Percentiles rank a stretch among this genome's conserved stretches.
Conservation (phyloP, 2,113 vertebrate genomes). For the Chaetodon trifascialis region DNA sequence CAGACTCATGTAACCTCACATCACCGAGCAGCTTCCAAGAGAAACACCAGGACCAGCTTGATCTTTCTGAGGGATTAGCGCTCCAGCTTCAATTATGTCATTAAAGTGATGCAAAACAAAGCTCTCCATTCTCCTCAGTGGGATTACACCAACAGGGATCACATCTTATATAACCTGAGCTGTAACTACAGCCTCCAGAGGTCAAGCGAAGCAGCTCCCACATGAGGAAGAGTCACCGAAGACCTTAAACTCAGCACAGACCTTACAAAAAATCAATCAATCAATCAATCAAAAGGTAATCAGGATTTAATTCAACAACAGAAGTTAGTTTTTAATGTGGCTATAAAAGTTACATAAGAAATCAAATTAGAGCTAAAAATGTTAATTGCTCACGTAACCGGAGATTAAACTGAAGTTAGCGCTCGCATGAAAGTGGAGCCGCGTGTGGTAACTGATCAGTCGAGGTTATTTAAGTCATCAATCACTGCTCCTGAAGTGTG, state of each 20-base stretch:
- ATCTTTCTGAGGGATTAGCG: slow-evolving; percentile 31
- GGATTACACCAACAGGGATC: slow-evolving; percentile 61
- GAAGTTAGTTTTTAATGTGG: neutral
- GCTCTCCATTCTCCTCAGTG: neutral
- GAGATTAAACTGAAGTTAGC: slow-evolving; percentile 10
- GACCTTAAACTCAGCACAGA: neutral
- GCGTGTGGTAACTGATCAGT: neutral
- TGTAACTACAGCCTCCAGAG: neutral
- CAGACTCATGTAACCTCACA: slow-evolving; percentile 12
- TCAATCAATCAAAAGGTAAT: neutral
- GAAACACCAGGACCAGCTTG: slow-evolving; percentile 8
- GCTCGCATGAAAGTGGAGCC: neutral
- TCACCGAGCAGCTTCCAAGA: slow-evolving; percentile 1
- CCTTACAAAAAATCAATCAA: neutral
- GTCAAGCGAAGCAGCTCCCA: neutral
- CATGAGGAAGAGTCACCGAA: neutral
- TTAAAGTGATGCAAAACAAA: slow-evolving; percentile 41
- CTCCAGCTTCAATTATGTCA: slow-evolving; percentile 19
- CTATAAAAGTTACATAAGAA: slow-evolving; percentile 1
- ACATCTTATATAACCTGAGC: slow-evolving; percentile 26
- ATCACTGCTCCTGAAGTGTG: too few species aligned
- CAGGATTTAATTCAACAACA: neutral
- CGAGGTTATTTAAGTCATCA: neutral
- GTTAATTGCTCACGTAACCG: slow-evolving; percentile 17
- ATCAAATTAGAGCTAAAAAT: slow-evolving; percentile 1